Evolutionary conservation across 1,140 invertebrate genomes (phyloP).

Genomic region (Thalassaphorura encarpata): DNA sequence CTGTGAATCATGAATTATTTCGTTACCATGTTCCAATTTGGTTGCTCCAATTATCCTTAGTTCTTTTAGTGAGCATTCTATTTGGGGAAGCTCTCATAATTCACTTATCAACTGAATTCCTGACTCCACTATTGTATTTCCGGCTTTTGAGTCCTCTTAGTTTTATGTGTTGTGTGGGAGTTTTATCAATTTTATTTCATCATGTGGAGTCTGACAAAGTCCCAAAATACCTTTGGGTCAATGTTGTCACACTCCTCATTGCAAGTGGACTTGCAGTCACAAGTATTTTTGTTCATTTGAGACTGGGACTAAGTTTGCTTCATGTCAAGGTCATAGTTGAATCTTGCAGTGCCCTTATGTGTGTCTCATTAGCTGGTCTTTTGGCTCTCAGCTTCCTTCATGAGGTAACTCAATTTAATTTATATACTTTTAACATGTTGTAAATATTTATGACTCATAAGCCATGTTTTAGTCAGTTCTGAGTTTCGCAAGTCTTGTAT

Average conservation of each 20-base stretch:
- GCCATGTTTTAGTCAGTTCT: background rate
- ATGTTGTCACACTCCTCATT: conserved; percentile 12
- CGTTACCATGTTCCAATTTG: background rate
- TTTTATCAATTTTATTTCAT: conserved; percentile 16
- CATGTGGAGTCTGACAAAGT: conserved; percentile 11
- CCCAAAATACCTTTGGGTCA: conserved; percentile 14
- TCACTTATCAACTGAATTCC: background rate
- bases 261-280: conserved; percentile 7
- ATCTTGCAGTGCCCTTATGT: background rate
- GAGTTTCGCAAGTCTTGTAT: background rate
- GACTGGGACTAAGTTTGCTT: conserved; percentile 2
- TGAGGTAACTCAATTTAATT: background rate
- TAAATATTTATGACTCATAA: background rate
- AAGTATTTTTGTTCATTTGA: conserved; percentile 2
- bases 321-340: conserved; percentile 16
- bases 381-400: conserved; percentile 13
- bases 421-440: background rate
- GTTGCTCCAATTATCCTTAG: background rate
- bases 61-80: background rate
- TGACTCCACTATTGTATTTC: background rate
- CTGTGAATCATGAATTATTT: conserved; percentile 2
- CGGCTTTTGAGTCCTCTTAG: conserved; percentile 6
- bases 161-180: conserved; percentile 3
- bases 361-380: conserved; percentile 3
- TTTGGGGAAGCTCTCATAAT: conserved; percentile 3